Evolutionary conservation across 2,113 vertebrate genomes (phyloP).

Genomic region (Ascaphus truei): DNA sequence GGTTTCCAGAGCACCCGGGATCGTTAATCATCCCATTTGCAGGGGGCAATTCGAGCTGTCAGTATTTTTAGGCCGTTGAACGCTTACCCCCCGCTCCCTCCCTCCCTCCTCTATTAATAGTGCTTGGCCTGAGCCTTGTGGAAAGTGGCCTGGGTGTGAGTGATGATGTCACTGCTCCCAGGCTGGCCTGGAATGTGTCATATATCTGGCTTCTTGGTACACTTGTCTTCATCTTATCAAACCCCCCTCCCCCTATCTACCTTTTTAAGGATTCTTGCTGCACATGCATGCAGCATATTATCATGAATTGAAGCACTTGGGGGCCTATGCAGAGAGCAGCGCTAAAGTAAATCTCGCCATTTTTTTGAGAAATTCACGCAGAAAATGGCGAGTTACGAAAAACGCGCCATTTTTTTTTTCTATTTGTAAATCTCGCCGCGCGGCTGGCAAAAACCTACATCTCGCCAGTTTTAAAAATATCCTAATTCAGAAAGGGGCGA

Average conservation of each 20-base stretch:
- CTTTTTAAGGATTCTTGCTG: slow-evolving; percentile 39
- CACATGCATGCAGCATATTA: background rate
- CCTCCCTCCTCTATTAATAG: slow-evolving; percentile 59
- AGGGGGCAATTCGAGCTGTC: slow-evolving; percentile 54
- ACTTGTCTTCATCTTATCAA: slow-evolving; percentile 42
- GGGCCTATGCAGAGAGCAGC: too few relatives aligned
- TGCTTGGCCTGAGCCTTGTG: slow-evolving; percentile 46
- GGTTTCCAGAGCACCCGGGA: background rate
- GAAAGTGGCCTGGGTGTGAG: slow-evolving; percentile 59
- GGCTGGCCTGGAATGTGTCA: slow-evolving; percentile 45
- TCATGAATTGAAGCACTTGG: slow-evolving; percentile 22
- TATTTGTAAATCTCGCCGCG: too few relatives aligned
- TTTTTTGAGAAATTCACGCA: too few relatives aligned
- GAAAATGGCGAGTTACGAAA: too few relatives aligned
- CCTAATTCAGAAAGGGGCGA: too few relatives aligned
- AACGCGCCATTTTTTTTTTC: too few relatives aligned
- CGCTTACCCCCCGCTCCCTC: slow-evolving; percentile 50
- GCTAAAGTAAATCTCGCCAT: too few relatives aligned
- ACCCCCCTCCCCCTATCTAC: slow-evolving; percentile 49
- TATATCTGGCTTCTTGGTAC: slow-evolving; percentile 38
- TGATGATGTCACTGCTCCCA: slow-evolving; percentile 50
- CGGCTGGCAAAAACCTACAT: too few relatives aligned
- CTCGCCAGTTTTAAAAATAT: too few relatives aligned
- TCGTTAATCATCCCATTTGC: background rate
- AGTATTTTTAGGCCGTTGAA: slow-evolving; percentile 62